phyloP scores from a whole-genome alignment of 2,888 invertebrate genomes.

The Chrysotoxum bicinctum region DNA sequence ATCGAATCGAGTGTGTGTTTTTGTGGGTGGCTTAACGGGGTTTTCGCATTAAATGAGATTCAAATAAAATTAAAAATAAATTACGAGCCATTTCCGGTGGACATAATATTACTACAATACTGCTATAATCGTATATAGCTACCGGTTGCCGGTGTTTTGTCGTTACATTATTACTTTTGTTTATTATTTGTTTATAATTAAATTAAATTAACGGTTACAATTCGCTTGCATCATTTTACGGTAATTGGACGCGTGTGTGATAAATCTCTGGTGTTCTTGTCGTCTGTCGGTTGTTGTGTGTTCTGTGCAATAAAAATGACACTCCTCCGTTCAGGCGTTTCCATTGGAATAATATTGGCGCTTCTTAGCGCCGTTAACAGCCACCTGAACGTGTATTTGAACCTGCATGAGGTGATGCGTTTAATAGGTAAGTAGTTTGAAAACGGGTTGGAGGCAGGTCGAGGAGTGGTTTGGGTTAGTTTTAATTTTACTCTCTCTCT shows the following conservation, averaged over 20 bases:
- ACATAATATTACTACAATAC: too few species aligned
- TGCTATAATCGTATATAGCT: neutral
- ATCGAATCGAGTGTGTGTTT: neutral
- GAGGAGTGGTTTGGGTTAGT: neutral
- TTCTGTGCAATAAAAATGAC: slow-evolving; percentile 69
- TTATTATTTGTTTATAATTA: slow-evolving; percentile 67
- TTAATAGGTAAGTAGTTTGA: slow-evolving; percentile 78
- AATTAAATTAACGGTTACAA: slow-evolving; percentile 68
- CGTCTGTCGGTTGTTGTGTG: neutral
- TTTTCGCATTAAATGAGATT: slow-evolving; percentile 7
- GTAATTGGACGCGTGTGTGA: slow-evolving; percentile 58
- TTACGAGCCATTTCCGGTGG: slow-evolving; percentile 14
- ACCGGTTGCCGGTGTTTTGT: neutral
- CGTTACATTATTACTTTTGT: slow-evolving; percentile 44
- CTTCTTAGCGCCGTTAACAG: slow-evolving; percentile 76
- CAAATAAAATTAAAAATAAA: slow-evolving; percentile 49
- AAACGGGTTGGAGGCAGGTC: neutral
- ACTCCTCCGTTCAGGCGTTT: slow-evolving; percentile 74
- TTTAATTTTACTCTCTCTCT: neutral
- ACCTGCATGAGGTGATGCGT: slow-evolving; percentile 79
- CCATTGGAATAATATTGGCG: slow-evolving; percentile 79
- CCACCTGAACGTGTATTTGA: slow-evolving; percentile 79
- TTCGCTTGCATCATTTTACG: slow-evolving; percentile 39
- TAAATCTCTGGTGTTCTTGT: slow-evolving; percentile 34
- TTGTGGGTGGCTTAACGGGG: neutral